phyloP scores from a whole-genome alignment of 2,888 invertebrate genomes.

The Diarsia rubi region DNA sequence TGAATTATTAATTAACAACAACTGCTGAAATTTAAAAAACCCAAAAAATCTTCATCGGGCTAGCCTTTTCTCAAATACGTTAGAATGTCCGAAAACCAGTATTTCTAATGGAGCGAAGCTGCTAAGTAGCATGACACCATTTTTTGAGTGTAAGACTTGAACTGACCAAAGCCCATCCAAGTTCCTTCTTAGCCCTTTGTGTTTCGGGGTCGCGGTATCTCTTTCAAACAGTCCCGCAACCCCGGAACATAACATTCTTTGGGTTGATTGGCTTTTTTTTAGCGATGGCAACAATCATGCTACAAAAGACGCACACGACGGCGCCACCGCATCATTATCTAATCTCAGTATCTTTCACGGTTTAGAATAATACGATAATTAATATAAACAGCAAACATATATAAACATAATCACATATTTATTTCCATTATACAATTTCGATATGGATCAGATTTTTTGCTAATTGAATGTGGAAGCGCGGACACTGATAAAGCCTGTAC shows the following conservation, averaged over 20 bases:
- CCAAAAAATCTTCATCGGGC: neutral
- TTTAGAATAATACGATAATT: neutral
- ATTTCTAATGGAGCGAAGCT: neutral
- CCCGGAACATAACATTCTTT: neutral
- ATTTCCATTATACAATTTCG: neutral
- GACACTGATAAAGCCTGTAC: neutral
- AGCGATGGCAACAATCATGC: neutral
- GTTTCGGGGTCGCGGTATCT: no score
- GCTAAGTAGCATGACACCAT: no score
- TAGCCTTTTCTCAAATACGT: neutral
- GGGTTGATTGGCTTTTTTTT: no score
- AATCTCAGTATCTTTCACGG: slow-evolving; percentile 8
- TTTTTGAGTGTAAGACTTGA: no score
- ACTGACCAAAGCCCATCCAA: no score
- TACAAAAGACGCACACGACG: neutral
- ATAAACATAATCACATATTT: neutral
- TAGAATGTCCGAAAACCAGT: neutral
- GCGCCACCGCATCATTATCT: slow-evolving; percentile 16
- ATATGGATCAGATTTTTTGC: neutral
- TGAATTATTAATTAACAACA: neutral
- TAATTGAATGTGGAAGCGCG: neutral
- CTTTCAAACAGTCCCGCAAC: no score
- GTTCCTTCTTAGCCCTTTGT: no score
- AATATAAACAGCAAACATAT: slow-evolving; percentile 4
- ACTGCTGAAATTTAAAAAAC: neutral